Base-by-base conservation (phyloP, 1,140 invertebrate genomes). In the Hycleus cichorii region DNA sequence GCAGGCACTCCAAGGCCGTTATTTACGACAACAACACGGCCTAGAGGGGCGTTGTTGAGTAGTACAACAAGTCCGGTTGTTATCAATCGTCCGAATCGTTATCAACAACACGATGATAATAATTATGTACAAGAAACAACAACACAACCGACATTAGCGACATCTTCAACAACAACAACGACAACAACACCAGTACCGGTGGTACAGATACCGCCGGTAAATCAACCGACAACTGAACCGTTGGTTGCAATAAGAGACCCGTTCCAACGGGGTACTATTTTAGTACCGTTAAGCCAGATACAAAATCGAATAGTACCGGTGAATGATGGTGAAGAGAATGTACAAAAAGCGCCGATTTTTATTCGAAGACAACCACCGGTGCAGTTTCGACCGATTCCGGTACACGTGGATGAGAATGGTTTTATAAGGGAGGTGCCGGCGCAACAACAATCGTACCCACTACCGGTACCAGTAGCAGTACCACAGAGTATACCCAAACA, bases 11-110 rank as follows among this genome's bases (percentile, higher is more conserved):
- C 82, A 9, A 69, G 83, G 43, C 83, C 83, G 10, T 70, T 86
- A 9, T 86, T 86, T 62, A 87, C 83, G 2, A 87, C 83, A 0
- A 80, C 79, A 6, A 78, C 74, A 2, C 71, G 76, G 18, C 71
- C 78, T 0, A 66, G 75, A 32, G 11, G 32, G 4, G 61, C 76
- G 11, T 49, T 77, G 49, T 58, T 57, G 11, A 64, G 55, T 53
- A 64, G 63, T n/a, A 58, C 64, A 26, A 5, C 72, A 25, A 10
- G 39, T 25, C 60, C 63, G n/a, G 42, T 27, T 49, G 71, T 78
- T 38, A 39, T 74, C 73, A 39, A 63, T 58, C 65, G 67, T 60
- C 58, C 71, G 51, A 57, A 56, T 32, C 58, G 60, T 24, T 70
- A 65, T 58, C 65, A 72, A 57, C 52, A 53, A 12, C 62, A 60